A percentile compares a stretch with the other conserved stretches of the same genome.
Conservation (phyloP, 2,797 vertebrate genomes). For the Sebastes reedi region DNA sequence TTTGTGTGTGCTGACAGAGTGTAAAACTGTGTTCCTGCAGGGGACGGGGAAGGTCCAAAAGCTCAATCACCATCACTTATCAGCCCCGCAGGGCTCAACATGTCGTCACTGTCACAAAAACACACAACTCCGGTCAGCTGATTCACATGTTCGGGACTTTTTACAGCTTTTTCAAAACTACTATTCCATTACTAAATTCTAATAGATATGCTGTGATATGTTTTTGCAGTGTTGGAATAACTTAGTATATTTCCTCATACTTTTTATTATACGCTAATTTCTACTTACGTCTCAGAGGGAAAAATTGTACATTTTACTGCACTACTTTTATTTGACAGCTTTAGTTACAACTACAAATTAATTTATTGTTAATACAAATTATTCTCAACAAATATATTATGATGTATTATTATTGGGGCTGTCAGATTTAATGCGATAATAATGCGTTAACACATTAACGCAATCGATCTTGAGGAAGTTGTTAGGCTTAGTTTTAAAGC, state of each 20-base stretch:
- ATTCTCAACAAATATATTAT: not conserved
- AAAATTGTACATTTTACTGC: not conserved
- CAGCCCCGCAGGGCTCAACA: conserved; percentile 15
- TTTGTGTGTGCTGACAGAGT: conserved; percentile 24
- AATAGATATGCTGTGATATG: not conserved
- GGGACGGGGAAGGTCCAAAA: conserved; percentile 42
- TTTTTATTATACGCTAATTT: not conserved
- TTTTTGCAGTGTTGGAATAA: not conserved
- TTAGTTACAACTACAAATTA: not conserved
- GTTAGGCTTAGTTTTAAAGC: too few species aligned
- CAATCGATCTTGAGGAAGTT: too few species aligned
- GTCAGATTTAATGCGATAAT: too few species aligned
- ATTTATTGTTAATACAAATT: not conserved
- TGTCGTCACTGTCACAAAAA: not conserved
- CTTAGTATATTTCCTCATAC: not conserved
- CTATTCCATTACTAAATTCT: too few species aligned
- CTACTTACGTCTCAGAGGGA: not conserved
- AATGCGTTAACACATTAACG: too few species aligned
- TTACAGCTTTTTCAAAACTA: not conserved
- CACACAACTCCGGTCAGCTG: not conserved
- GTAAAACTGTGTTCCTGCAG: conserved; percentile 32
- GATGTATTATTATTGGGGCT: not conserved
- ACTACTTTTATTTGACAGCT: not conserved
- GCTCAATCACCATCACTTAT: conserved; percentile 37
- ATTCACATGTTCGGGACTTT: not conserved